These are phyloP conservation scores for Mythimna impura DNA, from an alignment of 2,888 invertebrate genomes.

Conservation along the genomic window DNA sequence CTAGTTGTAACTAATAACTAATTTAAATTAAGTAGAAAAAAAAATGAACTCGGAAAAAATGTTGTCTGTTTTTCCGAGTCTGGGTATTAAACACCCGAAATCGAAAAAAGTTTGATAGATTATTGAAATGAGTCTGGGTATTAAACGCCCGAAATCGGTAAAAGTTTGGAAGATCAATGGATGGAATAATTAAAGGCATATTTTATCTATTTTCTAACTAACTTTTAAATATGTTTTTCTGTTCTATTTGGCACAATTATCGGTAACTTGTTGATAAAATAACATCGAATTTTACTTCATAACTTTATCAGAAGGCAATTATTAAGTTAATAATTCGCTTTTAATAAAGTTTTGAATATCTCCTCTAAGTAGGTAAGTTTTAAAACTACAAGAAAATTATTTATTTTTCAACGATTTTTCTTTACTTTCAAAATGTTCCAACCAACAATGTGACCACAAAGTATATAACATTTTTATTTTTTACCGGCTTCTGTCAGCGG, in stretches of 20 bases:
- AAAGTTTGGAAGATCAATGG: background rate
- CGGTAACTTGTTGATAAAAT: background rate
- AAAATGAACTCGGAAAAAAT: background rate
- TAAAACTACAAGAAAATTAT: background rate
- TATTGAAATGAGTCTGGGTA: background rate
- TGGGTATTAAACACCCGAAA: background rate
- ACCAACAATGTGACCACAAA: background rate
- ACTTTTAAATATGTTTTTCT: background rate
- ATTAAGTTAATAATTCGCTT: background rate
- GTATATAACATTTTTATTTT: too few relatives aligned
- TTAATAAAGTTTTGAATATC: background rate
- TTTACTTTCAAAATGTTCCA: background rate
- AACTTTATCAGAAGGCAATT: too few relatives aligned
- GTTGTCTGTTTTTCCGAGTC: background rate
- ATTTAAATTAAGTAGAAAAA: background rate
- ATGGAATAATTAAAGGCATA: background rate
- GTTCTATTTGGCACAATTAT: background rate
- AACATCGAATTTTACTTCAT: too few relatives aligned
- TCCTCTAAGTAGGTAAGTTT: background rate
- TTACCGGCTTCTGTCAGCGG: too few relatives aligned
- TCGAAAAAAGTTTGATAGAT: background rate
- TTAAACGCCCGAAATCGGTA: background rate
- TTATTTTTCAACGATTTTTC: background rate
- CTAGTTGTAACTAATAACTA: slow-evolving; percentile 77
- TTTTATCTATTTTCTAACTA: background rate